Evolutionary conservation across 2,888 invertebrate species (phyloP).

Genomic region (Eilema sororculum): DNA sequence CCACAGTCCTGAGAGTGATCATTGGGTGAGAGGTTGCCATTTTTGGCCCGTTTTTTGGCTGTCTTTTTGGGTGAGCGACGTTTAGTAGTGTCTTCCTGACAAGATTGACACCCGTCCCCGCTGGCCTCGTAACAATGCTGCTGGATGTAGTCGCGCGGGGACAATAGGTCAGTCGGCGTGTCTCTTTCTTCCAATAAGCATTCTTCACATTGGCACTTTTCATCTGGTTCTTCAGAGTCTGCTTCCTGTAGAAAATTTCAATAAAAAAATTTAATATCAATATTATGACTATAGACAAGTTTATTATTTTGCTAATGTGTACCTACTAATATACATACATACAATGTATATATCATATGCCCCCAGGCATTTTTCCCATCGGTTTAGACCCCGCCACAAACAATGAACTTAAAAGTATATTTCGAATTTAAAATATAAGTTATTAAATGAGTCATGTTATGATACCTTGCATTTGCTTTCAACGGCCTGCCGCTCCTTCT

Average conservation of each 20-base stretch:
- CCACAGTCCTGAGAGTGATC: conserved; percentile 94
- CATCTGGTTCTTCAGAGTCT: conserved; percentile 83
- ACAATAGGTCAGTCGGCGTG: conserved; percentile 77
- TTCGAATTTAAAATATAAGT: too few relatives aligned
- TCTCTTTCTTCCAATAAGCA: conserved; percentile 79
- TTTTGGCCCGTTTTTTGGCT: conserved; percentile 76
- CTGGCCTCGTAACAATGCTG: conserved; percentile 68
- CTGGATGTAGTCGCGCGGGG: conserved; percentile 70
- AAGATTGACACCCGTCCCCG: conserved; percentile 75
- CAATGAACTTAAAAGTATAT: too few relatives aligned
- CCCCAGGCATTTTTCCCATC: too few relatives aligned
- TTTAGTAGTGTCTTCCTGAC: conserved; percentile 81
- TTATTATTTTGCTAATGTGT: too few relatives aligned
- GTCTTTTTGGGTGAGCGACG: conserved; percentile 76
- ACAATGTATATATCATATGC: too few relatives aligned
- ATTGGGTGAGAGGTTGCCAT: conserved; percentile 88
- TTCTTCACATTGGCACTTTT: conserved; percentile 83
- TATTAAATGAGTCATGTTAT: not conserved
- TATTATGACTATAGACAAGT: not conserved
- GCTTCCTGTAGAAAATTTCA: conserved; percentile 64
- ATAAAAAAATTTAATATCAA: not conserved
- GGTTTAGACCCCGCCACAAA: too few relatives aligned
- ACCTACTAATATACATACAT: too few relatives aligned
- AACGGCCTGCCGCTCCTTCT: conserved; percentile 87
- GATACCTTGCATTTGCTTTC: conserved; percentile 79